Percentiles rank a stretch among this genome's conserved stretches.
These are phyloP conservation scores for Argyresthia goedartella DNA, from an alignment of 2,888 invertebrate genomes.

Conservation along the genomic window DNA sequence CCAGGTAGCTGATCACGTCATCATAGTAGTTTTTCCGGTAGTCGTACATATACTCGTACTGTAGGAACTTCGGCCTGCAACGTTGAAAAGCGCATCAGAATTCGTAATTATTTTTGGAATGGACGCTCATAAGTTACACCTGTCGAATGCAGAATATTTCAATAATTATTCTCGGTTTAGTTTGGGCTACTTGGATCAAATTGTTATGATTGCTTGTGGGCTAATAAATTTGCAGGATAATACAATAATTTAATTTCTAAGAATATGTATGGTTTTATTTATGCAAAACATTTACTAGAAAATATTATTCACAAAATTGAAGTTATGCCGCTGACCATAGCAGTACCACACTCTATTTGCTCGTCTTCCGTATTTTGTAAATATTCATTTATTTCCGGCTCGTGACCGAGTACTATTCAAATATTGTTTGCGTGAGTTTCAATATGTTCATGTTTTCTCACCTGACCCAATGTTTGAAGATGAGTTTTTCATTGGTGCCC, in stretches of 20 bases:
- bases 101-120: background rate
- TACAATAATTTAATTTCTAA: too few relatives aligned
- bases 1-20: constrained; percentile 86
- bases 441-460: constrained; percentile 22
- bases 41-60: constrained; percentile 86
- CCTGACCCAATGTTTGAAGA: constrained; percentile 89
- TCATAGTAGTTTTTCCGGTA: constrained; percentile 90
- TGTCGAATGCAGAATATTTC: background rate
- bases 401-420: background rate
- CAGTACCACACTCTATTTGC: too few relatives aligned
- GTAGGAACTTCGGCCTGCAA: constrained; percentile 81
- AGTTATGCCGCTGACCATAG: background rate
- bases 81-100: constrained; percentile 1
- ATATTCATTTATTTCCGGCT: background rate
- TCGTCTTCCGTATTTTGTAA: too few relatives aligned
- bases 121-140: background rate
- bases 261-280: too few relatives aligned
- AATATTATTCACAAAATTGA: too few relatives aligned
- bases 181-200: background rate
- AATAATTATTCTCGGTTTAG: background rate
- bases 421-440: background rate
- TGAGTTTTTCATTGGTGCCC: constrained; percentile 73
- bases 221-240: too few relatives aligned
- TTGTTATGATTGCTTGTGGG: background rate
- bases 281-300: too few relatives aligned